Conservation (phyloP, 2,113 vertebrate genomes). For the Orientallactaga bullata region DNA sequence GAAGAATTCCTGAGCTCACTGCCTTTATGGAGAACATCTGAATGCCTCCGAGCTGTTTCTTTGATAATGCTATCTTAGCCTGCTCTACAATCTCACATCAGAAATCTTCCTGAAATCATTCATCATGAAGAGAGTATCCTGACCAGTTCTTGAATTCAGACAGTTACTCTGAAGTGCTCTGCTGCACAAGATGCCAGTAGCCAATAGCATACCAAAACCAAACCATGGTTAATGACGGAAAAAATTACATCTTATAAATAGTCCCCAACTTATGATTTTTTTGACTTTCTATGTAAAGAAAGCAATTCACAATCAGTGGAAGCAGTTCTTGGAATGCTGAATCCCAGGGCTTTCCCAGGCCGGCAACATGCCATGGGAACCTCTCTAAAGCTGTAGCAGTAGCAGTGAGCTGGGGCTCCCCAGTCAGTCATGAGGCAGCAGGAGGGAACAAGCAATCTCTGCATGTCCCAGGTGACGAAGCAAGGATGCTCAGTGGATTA, state of each 20-base stretch:
- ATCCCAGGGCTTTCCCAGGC: neutral
- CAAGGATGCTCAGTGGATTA: neutral
- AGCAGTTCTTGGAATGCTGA: neutral
- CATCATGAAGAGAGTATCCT: slow-evolving; percentile 23
- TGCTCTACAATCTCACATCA: slow-evolving; percentile 50
- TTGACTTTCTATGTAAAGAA: neutral
- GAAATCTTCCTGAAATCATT: slow-evolving; percentile 51
- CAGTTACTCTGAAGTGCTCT: slow-evolving; percentile 45
- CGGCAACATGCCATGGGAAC: fast-evolving
- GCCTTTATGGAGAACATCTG: neutral
- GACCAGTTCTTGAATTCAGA: slow-evolving; percentile 56
- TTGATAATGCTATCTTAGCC: slow-evolving; percentile 41
- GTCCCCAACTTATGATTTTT: neutral
- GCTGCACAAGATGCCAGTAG: neutral
- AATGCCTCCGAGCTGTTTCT: neutral
- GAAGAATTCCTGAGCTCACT: neutral
- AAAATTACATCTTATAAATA: neutral
- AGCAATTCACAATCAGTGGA: neutral
- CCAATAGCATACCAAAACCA: slow-evolving; percentile 44
- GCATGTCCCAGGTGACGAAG: neutral
- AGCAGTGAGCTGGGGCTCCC: neutral
- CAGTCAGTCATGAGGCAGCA: neutral
- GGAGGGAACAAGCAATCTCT: no score
- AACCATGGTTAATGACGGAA: slow-evolving; percentile 57
- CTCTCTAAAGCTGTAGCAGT: neutral